These are phyloP conservation scores for Eumerus sabulonum DNA, from an alignment of 2,888 invertebrate genomes.

Conservation along the genomic window DNA sequence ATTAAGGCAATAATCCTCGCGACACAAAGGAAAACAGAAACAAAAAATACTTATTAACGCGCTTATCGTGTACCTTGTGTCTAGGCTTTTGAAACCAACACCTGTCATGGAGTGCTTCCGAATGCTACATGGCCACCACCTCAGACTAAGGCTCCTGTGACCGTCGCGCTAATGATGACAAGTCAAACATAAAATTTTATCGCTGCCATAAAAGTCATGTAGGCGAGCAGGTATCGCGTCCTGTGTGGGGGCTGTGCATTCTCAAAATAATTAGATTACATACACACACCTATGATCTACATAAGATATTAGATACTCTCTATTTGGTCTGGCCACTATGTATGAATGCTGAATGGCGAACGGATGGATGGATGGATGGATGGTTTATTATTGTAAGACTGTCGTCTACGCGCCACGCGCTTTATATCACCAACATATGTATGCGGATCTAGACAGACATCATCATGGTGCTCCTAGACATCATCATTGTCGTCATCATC, in stretches of 20 bases:
- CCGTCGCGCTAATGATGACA: slow-evolving; percentile 59
- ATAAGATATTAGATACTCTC: slow-evolving; percentile 34
- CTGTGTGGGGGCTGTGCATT: slow-evolving; percentile 12
- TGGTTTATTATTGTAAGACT: slow-evolving; percentile 52
- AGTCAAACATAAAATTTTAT: slow-evolving; percentile 62
- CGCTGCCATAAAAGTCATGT: slow-evolving; percentile 50
- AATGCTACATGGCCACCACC: slow-evolving; percentile 3
- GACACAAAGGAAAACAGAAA: too few species aligned
- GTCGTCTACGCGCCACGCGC: slow-evolving; percentile 61
- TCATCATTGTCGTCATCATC: slow-evolving; percentile 66
- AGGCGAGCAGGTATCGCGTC: slow-evolving; percentile 33
- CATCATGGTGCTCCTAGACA: slow-evolving; percentile 31
- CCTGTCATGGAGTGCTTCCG: slow-evolving; percentile 48
- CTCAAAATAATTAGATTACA: slow-evolving; percentile 49
- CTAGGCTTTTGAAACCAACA: slow-evolving; percentile 45
- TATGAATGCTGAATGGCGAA: too few species aligned
- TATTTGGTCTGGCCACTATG: slow-evolving; percentile 22
- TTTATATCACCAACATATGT: slow-evolving; percentile 57
- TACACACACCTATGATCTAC: slow-evolving; percentile 19
- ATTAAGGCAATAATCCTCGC: slow-evolving; percentile 43
- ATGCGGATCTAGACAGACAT: too few species aligned
- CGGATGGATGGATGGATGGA: slow-evolving; percentile 9
- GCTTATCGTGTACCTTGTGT: too few species aligned
- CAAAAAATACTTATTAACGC: slow-evolving; percentile 34
- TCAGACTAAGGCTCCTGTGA: too few species aligned